Conservation (phyloP, 2,888 invertebrate genomes). For the Chymomyza fuscimana region DNA sequence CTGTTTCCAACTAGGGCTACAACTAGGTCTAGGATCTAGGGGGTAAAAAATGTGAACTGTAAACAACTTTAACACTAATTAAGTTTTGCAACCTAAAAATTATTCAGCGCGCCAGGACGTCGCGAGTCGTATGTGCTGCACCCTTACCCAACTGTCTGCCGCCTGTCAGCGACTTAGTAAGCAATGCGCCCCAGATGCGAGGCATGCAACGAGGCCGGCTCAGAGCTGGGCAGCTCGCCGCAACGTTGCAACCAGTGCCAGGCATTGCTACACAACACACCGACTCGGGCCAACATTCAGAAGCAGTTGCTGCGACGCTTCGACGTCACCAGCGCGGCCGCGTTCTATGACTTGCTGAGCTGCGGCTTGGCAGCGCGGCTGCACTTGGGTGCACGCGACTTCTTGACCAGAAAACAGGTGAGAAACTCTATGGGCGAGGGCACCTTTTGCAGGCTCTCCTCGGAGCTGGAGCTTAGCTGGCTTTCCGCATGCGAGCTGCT, state of each 20-base stretch:
- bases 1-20: background rate
- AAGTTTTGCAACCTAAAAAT: constrained; percentile 1
- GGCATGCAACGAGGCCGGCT: constrained; percentile 59
- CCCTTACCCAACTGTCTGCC: constrained; percentile 8
- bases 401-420: constrained; percentile 77
- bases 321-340: constrained; percentile 61
- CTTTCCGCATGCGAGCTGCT: constrained; percentile 41
- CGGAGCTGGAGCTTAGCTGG: constrained; percentile 71
- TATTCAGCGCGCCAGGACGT: constrained; percentile 12
- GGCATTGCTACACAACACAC: constrained; percentile 62
- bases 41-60: constrained; percentile 6
- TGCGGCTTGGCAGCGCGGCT: constrained; percentile 29
- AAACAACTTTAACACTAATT: constrained; percentile 17
- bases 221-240: constrained; percentile 63
- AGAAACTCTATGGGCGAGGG: constrained; percentile 78
- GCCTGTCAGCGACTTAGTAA: constrained; percentile 39
- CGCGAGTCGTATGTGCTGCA: constrained; percentile 48
- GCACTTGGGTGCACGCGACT: constrained; percentile 71
- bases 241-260: constrained; percentile 66
- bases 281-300: constrained; percentile 71
- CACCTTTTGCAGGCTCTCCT: constrained; percentile 77
- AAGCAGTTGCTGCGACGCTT: constrained; percentile 66
- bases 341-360: constrained; percentile 74
- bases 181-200: constrained; percentile 61
- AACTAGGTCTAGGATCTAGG: background rate